Evolutionary conservation across 2,888 invertebrate species (phyloP).

Genomic region (Polietes domitor): DNA sequence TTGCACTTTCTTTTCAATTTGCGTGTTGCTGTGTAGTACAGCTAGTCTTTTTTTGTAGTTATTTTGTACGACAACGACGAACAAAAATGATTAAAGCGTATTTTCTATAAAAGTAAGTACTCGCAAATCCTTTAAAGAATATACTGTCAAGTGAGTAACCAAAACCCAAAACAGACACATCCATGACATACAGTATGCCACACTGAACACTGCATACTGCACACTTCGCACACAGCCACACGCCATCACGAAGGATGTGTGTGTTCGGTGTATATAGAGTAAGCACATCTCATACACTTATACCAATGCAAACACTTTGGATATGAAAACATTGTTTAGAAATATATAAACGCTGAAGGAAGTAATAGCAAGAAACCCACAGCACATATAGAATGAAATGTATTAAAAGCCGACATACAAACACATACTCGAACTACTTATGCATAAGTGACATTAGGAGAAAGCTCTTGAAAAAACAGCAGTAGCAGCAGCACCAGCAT

Average conservation of each 20-base stretch:
- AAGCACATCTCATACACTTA: conserved; percentile 71
- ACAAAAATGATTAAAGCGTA: conserved; percentile 56
- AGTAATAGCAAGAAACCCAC: conserved; percentile 24
- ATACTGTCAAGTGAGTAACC: conserved; percentile 77
- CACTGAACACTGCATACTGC: not conserved
- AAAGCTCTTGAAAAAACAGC: conserved; percentile 74
- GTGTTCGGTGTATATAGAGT: conserved; percentile 10
- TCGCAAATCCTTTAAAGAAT: conserved; percentile 78
- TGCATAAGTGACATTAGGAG: conserved; percentile 78
- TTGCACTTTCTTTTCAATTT: conserved; percentile 56
- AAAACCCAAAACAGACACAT: conserved; percentile 69
- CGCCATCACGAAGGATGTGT: conserved; percentile 12
- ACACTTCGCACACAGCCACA: conserved; percentile 38
- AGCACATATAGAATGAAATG: conserved; percentile 14
- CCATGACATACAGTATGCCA: conserved; percentile 43
- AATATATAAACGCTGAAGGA: conserved; percentile 39
- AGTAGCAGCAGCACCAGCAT: not conserved
- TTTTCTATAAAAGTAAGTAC: conserved; percentile 74
- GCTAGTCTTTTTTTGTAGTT: conserved; percentile 7
- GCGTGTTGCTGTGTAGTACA: conserved; percentile 22
- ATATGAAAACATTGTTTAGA: conserved; percentile 59
- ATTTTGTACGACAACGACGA: conserved; percentile 36
- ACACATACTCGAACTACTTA: conserved; percentile 73
- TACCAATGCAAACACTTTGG: conserved; percentile 73
- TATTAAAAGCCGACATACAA: conserved; percentile 43